phyloP scores from a whole-genome alignment of 2,797 vertebrate species.

The Clarias fuscus region DNA sequence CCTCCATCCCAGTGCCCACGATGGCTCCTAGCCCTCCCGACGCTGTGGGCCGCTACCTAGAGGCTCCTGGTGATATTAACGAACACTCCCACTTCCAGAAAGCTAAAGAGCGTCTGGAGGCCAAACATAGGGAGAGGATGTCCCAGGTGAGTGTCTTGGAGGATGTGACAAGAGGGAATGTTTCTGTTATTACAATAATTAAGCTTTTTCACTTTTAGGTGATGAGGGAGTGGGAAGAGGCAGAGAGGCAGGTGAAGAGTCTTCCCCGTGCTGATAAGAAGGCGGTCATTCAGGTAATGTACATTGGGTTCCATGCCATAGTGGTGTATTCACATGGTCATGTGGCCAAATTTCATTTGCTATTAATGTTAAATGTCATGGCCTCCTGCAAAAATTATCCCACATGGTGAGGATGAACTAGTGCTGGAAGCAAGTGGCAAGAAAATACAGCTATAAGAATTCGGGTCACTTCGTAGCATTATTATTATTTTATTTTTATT shows the following conservation, averaged over 20 bases:
- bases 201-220: slow-evolving; percentile 73
- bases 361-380: neutral
- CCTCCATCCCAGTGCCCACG: slow-evolving; percentile 83
- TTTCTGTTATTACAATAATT: neutral
- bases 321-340: neutral
- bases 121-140: slow-evolving; percentile 94
- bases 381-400: neutral
- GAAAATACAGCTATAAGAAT: neutral
- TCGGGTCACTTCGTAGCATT: neutral
- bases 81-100: slow-evolving; percentile 95
- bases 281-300: slow-evolving; percentile 92
- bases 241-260: slow-evolving; percentile 91
- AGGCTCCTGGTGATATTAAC: slow-evolving; percentile 88
- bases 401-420: neutral
- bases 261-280: slow-evolving; percentile 95
- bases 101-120: slow-evolving; percentile 95
- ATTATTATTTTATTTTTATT: neutral
- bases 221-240: slow-evolving; percentile 99
- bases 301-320: neutral
- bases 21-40: slow-evolving; percentile 92
- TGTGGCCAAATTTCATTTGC: neutral
- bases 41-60: slow-evolving; percentile 91
- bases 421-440: neutral
- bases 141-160: slow-evolving; percentile 79
- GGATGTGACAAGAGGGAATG: neutral